Evolutionary conservation across 2,888 invertebrate species (phyloP).

Genomic region (Stenchaetothrips biformis): DNA sequence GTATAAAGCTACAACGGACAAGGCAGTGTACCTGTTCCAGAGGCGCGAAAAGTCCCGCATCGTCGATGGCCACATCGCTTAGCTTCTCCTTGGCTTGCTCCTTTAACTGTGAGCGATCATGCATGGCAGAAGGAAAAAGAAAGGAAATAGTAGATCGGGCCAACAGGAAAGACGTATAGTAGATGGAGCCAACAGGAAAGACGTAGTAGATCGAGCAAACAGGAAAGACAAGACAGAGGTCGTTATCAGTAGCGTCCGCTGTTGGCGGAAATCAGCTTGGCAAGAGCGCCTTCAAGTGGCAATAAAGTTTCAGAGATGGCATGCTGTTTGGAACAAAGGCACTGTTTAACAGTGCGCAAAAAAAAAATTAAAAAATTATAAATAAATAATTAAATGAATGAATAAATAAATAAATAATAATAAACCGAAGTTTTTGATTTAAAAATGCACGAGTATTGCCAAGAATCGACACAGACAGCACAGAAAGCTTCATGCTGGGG

Average conservation of each 20-base stretch:
- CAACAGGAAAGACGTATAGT: slow-evolving; percentile 4
- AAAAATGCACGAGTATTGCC: no score
- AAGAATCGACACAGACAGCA: slow-evolving; percentile 28
- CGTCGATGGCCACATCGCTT: slow-evolving; percentile 57
- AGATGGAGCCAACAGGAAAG: neutral
- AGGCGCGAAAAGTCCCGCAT: slow-evolving; percentile 69
- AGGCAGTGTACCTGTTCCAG: slow-evolving; percentile 67
- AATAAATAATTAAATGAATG: slow-evolving; percentile 40
- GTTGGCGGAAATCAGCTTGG: no score
- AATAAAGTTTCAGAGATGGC: no score
- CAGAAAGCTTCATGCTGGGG: slow-evolving; percentile 32
- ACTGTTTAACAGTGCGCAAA: slow-evolving; percentile 22
- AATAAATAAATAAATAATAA: slow-evolving; percentile 35
- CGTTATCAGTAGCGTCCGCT: no score
- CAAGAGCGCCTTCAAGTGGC: no score
- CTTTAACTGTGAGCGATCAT: slow-evolving; percentile 49
- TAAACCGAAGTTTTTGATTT: no score
- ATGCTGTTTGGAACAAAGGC: no score
- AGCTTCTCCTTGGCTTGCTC: slow-evolving; percentile 59
- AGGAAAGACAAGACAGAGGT: no score
- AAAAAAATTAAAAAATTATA: slow-evolving; percentile 27
- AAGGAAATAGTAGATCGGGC: slow-evolving; percentile 31
- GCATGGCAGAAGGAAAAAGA: slow-evolving; percentile 37
- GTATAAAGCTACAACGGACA: neutral
- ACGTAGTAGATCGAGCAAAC: slow-evolving; percentile 29